Conservation (phyloP, 23 tunicate genomes). For the Halocynthia roretzi region DNA sequence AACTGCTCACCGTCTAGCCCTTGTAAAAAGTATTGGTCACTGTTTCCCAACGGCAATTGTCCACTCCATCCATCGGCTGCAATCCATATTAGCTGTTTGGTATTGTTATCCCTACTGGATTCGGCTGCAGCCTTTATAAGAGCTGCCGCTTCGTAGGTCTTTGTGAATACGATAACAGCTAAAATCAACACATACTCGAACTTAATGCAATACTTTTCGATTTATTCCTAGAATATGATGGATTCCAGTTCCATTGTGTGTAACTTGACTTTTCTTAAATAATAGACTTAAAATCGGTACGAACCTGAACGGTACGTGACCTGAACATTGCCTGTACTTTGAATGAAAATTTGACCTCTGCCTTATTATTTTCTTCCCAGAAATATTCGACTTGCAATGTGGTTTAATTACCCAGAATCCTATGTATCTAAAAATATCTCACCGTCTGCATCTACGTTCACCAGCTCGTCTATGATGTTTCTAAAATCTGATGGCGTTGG, state of each 20-base stretch:
- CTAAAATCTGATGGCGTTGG: slow-evolving; percentile 22
- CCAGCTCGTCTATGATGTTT: slow-evolving; percentile 7
- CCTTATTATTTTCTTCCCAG: no score
- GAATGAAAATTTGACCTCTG: no score
- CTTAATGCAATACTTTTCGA: no score
- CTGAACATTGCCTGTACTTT: no score
- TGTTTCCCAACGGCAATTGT: slow-evolving; percentile 18
- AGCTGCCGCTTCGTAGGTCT: slow-evolving; percentile 47
- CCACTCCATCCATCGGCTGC: slow-evolving; percentile 67
- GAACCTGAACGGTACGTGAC: no score
- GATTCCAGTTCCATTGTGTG: no score
- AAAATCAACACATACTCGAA: not conserved
- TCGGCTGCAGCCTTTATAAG: slow-evolving; percentile 51
- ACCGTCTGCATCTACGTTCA: slow-evolving; percentile 36
- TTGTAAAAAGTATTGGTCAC: not conserved
- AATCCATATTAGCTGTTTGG: slow-evolving; percentile 32
- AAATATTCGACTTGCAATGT: no score
- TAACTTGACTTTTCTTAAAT: no score
- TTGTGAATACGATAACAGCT: slow-evolving; percentile 72
- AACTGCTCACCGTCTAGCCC: slow-evolving; percentile 8
- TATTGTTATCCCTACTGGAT: slow-evolving; percentile 15
- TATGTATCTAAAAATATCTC: not conserved
- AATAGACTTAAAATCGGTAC: no score
- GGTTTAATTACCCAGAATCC: no score
- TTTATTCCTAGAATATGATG: no score